Evolutionary conservation across 1,140 invertebrate genomes (phyloP), one percentile per base, ranked within the genome.

Genomic region (Drosophila athabasca): DNA sequence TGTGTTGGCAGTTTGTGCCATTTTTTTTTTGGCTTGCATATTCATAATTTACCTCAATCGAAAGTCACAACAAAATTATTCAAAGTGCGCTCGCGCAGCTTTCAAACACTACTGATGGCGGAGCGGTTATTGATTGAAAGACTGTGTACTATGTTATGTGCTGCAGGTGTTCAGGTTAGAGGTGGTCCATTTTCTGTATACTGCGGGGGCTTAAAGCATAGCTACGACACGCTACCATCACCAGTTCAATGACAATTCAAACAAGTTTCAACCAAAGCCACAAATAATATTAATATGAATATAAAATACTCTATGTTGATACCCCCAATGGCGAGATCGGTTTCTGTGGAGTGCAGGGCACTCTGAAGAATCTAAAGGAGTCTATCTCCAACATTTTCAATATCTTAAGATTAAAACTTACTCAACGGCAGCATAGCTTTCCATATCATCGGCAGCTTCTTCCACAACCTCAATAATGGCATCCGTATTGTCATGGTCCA

Each of bases 381-480:
- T 31, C 29, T 9, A 48, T 11, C 4, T 4, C 7, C 8, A 2
- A 41, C 1, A 8, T 11, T 11, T 31, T 22, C 17, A 52, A 52
- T 11, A 15, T 48, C 17, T 4, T 6, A 6, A 6, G 11, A 35
- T 19, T 19, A 13, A 19, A 24, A 87, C 83, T 60, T 79, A 88
- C 83, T 76, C 76, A 51, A 83, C 62, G 15, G 55, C 24, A 8
- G 66, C 76, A 19, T 89, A 88, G 54, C 49, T 62, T 3, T 88
- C 83, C 22, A 83, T 58, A 3, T 88, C 74, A 26, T 77, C 84
- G 8, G 67, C 29, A 15, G 60, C 66, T 52, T 88, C 83, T 22
- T 79, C 83, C 5, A 88, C 79, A 4, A 89, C 83, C 45, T 88
- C 83, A 15, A 88, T 88, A 17, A 88, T 88, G 11, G 75, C 65